Evolutionary conservation across 1,140 invertebrate genomes (phyloP).

Genomic region (Caenorhabditis tropicalis): DNA sequence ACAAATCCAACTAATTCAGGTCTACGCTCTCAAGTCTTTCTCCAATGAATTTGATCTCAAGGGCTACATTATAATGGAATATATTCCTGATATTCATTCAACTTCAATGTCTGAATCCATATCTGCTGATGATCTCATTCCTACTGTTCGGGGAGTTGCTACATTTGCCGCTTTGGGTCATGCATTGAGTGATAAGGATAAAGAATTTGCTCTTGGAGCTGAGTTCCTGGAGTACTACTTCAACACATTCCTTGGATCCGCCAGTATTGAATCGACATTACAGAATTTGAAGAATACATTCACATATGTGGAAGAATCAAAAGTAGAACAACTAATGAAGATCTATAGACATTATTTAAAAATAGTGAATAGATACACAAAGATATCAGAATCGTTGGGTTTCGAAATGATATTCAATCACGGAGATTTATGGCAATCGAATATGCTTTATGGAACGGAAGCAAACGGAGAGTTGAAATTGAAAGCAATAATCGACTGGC

Average conservation of each 20-base stretch:
- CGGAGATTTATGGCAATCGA: constrained; percentile 2
- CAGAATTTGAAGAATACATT: background rate
- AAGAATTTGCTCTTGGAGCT: background rate
- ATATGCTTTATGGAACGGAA: background rate
- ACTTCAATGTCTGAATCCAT: background rate
- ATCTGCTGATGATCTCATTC: background rate
- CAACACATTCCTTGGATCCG: background rate
- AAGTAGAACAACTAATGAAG: background rate
- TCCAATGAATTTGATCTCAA: background rate
- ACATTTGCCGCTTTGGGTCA: background rate
- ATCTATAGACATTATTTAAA: background rate
- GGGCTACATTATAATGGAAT: constrained; percentile 42
- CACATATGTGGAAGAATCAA: background rate
- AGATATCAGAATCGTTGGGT: background rate
- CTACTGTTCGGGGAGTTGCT: background rate
- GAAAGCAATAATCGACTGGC: background rate
- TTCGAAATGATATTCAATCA: background rate
- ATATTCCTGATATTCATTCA: background rate
- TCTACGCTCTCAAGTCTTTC: background rate
- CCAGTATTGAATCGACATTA: background rate
- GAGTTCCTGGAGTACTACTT: background rate
- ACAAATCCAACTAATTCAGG: no score
- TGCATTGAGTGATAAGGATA: background rate
- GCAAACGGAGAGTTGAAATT: background rate
- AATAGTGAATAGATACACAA: background rate